These are phyloP conservation scores for Tiaroga cobitis DNA, from an alignment of 2,797 vertebrate genomes.

Conservation along the genomic window DNA sequence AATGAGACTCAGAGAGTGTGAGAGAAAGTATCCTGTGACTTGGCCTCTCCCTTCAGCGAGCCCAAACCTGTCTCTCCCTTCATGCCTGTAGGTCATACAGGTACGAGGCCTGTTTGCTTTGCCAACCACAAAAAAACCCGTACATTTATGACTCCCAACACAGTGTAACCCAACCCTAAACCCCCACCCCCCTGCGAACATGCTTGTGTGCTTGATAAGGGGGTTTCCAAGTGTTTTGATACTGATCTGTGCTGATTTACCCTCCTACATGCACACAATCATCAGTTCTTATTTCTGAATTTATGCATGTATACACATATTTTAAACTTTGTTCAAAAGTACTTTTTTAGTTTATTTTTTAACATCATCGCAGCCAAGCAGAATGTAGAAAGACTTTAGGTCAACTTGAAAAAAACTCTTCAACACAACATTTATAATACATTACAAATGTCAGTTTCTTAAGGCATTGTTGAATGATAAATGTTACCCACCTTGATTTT, in stretches of 20 bases:
- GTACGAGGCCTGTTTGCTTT: constrained; percentile 57
- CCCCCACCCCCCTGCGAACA: not conserved
- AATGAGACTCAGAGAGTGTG: not conserved
- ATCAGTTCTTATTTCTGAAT: not conserved
- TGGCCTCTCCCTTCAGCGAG: constrained; percentile 80
- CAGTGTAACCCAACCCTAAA: constrained; percentile 45
- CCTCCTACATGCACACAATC: not conserved
- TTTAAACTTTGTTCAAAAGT: not conserved
- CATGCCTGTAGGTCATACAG: constrained; percentile 66
- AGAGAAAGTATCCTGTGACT: constrained; percentile 52
- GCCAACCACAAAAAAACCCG: constrained; percentile 26
- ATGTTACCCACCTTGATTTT: constrained; percentile 55
- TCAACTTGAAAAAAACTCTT: not conserved
- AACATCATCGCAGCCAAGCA: not conserved
- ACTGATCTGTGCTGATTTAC: not conserved
- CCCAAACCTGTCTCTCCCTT: constrained; percentile 72
- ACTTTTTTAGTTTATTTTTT: not conserved
- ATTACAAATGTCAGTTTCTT: not conserved
- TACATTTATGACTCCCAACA: not conserved
- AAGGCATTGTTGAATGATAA: not conserved
- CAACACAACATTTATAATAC: not conserved
- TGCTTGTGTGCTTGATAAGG: not conserved
- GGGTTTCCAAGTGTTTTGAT: not conserved
- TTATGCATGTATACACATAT: not conserved
- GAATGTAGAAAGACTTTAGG: not conserved